Evolutionary conservation across 1,140 invertebrate genomes (phyloP).

Genomic region (Nilaparvata lugens): DNA sequence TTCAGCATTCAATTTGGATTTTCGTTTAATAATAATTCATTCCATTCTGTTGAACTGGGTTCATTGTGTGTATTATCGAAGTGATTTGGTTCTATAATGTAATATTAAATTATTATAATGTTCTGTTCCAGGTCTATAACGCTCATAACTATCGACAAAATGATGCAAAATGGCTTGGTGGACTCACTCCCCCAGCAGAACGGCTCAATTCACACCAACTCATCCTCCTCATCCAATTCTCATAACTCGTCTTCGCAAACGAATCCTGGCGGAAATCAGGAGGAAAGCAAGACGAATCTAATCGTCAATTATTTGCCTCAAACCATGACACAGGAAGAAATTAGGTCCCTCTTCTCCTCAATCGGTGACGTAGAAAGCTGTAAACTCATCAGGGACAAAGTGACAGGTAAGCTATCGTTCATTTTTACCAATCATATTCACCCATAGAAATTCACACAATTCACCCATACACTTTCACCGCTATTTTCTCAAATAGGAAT

Average conservation of each 20-base stretch:
- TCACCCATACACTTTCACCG: no score
- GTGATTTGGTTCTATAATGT: no score
- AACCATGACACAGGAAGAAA: conserved; percentile 99
- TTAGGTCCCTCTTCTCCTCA: conserved; percentile 91
- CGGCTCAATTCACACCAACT: conserved; percentile 40
- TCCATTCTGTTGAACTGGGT: no score
- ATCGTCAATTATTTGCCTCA: conserved; percentile 99
- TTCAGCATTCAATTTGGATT: no score
- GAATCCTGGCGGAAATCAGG: conserved; percentile 52
- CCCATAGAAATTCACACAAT: no score
- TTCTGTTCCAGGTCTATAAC: conserved; percentile 19
- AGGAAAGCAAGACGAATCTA: conserved; percentile 95
- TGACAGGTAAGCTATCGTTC: conserved; percentile 59
- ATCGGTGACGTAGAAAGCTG: conserved; percentile 99
- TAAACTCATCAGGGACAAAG: conserved; percentile 97
- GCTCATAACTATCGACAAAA: conserved; percentile 28
- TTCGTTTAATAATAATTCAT: no score
- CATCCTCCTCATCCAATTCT: conserved; percentile 30
- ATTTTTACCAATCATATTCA: no score
- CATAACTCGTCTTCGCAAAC: conserved; percentile 32
- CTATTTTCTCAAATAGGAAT: no score
- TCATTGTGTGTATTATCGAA: no score
- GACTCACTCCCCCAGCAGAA: conserved; percentile 60
- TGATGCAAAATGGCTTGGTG: conserved; percentile 81
- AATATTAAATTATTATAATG: no score